Percentiles rank a stretch among this genome's conserved stretches.
Conservation (phyloP, 1,140 invertebrate species). For the Planococcus citri region DNA sequence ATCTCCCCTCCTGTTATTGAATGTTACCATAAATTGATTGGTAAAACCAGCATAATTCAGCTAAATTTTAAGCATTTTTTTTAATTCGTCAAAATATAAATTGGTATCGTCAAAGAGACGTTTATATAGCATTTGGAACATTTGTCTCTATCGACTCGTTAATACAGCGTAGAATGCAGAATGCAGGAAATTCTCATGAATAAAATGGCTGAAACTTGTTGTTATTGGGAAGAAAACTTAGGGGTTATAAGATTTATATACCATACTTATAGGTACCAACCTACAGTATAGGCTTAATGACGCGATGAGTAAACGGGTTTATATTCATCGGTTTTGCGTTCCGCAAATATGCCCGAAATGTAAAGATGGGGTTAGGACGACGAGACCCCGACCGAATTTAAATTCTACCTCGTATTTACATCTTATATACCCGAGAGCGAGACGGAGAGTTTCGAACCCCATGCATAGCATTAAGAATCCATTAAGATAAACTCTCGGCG, state of each 20-base stretch:
- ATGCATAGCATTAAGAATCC: constrained; percentile 6
- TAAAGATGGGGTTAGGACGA: not conserved
- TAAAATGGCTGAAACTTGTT: not conserved
- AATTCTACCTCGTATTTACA: constrained; percentile 7
- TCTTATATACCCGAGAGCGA: too few species aligned
- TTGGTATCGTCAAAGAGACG: too few species aligned
- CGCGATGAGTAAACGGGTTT: constrained; percentile 1
- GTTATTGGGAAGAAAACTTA: not conserved
- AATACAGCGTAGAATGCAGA: too few species aligned
- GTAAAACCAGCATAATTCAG: too few species aligned
- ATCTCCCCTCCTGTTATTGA: too few species aligned
- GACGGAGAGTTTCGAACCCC: not conserved
- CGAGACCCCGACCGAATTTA: not conserved
- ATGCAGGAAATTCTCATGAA: not conserved
- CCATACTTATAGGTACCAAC: too few species aligned
- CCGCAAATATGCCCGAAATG: constrained; percentile 5
- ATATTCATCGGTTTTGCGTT: constrained; percentile 6
- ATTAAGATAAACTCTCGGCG: not conserved
- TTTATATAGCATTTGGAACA: too few species aligned
- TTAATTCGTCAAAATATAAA: too few species aligned
- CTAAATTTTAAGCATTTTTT: too few species aligned
- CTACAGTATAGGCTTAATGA: not conserved
- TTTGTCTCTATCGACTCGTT: too few species aligned
- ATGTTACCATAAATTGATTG: too few species aligned
- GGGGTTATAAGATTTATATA: not conserved